A percentile compares a stretch with the other conserved stretches of the same genome.
Conservation (phyloP, 2,888 invertebrate genomes). For the Diplolepis rosae region DNA sequence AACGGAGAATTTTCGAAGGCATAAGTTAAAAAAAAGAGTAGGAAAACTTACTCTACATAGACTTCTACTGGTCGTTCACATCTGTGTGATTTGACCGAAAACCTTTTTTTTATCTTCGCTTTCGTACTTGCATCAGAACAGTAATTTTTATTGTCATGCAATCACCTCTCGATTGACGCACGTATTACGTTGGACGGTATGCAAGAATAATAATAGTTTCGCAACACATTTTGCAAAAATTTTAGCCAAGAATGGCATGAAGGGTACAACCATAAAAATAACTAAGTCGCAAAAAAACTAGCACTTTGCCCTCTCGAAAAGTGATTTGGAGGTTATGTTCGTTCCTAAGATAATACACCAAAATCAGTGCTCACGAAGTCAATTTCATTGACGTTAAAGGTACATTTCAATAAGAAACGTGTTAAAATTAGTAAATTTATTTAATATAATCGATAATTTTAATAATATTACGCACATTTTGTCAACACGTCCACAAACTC, state of each 20-base stretch:
- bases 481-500: background rate
- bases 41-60: background rate
- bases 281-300: conserved; percentile 3
- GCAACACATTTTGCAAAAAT: conserved; percentile 6
- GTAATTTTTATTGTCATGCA: conserved; percentile 5
- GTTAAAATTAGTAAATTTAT: background rate
- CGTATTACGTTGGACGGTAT: background rate
- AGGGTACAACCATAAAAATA: conserved; percentile 17
- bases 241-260: background rate
- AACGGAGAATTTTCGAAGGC: background rate
- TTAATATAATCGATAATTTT: background rate
- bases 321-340: conserved; percentile 19
- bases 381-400: background rate
- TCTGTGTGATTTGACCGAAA: conserved; percentile 2
- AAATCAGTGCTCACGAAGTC: background rate
- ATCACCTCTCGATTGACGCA: conserved; percentile 22
- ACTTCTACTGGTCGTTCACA: background rate
- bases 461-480: background rate
- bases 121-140: conserved; percentile 12
- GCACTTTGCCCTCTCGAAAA: conserved; percentile 11
- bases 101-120: background rate
- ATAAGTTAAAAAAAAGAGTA: background rate
- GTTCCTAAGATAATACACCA: background rate
- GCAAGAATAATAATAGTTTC: background rate
- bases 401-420: background rate